These are phyloP conservation scores for Xyrichtys novacula DNA, from an alignment of 2,797 vertebrate species.

Conservation along the genomic window DNA sequence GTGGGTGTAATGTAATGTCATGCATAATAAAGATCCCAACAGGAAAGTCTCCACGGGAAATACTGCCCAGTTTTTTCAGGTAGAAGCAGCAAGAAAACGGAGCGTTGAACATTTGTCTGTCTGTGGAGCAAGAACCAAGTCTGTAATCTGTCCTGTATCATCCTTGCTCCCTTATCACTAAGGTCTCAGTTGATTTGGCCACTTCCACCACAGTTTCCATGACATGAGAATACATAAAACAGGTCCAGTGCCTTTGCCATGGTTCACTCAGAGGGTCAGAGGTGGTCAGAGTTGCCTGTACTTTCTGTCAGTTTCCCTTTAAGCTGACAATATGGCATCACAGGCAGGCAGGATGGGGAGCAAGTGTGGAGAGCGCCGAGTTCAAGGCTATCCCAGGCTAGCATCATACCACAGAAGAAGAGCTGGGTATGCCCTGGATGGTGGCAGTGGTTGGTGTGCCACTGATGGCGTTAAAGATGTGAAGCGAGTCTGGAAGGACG, in stretches of 20 bases:
- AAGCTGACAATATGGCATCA: constrained; percentile 32
- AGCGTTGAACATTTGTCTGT: constrained; percentile 15
- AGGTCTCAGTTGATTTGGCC: constrained; percentile 10
- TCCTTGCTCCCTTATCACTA: constrained; percentile 1
- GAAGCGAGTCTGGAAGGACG: constrained; percentile 92
- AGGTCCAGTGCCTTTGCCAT: constrained; percentile 46
- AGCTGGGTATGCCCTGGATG: constrained; percentile 95
- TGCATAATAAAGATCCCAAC: constrained; percentile 68
- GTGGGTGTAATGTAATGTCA: constrained; percentile 47
- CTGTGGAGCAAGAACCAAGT: constrained; percentile 25
- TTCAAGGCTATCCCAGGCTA: constrained; percentile 19
- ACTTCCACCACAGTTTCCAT: constrained; percentile 19
- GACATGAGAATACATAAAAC: constrained; percentile 7
- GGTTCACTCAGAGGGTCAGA: constrained; percentile 11
- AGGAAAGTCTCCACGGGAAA: constrained; percentile 77
- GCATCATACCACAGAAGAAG: constrained; percentile 94
- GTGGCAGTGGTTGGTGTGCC: constrained; percentile 93
- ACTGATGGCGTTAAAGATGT: constrained; percentile 99
- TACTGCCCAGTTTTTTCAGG: constrained; percentile 45
- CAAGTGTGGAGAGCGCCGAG: not conserved
- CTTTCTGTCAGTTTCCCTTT: constrained; percentile 39
- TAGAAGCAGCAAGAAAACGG: constrained; percentile 39
- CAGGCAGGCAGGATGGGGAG: constrained; percentile 30
- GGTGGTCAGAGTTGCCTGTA: constrained; percentile 14
- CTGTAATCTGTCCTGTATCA: not conserved